phyloP scores from a whole-genome alignment of 2,113 vertebrate genomes.

The Oenanthe melanoleuca region DNA sequence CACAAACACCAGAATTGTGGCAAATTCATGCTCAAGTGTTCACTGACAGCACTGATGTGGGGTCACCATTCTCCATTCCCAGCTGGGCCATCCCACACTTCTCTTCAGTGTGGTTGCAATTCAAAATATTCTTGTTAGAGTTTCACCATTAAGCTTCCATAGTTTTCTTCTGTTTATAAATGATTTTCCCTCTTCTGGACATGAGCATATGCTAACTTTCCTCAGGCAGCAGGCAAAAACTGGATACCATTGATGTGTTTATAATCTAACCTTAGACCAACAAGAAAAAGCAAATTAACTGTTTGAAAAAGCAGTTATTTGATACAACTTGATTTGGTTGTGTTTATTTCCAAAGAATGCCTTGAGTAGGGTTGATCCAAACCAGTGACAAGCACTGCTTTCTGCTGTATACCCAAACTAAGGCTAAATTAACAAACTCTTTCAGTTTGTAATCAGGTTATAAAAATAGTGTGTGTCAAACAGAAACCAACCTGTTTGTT shows the following conservation, averaged over 20 bases:
- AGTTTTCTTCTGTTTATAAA: neutral
- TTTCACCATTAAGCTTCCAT: neutral
- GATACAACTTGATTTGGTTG: constrained; percentile 10
- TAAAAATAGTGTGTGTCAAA: constrained; percentile 65
- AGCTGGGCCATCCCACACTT: neutral
- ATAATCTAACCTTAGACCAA: neutral
- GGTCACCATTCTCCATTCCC: neutral
- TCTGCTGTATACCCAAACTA: constrained; percentile 11
- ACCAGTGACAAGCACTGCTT: constrained; percentile 20
- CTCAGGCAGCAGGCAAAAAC: constrained; percentile 25
- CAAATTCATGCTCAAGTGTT: neutral
- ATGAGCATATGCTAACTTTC: neutral
- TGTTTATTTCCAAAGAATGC: constrained; percentile 51
- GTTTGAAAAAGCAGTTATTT: constrained; percentile 35
- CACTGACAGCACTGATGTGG: neutral
- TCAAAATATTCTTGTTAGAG: neutral
- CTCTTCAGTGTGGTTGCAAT: neutral
- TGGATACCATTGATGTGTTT: constrained; percentile 25
- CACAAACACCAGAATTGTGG: rapidly evolving
- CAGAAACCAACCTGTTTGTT: constrained; percentile 65
- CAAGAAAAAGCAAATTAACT: neutral
- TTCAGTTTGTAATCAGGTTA: constrained; percentile 69
- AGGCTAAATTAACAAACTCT: constrained; percentile 52
- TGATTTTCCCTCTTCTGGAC: neutral
- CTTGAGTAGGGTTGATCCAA: constrained; percentile 21